Percentiles rank a stretch among this genome's conserved stretches.
phyloP scores from a whole-genome alignment of 2,888 invertebrate species.

The Drosophila peninsularis region DNA sequence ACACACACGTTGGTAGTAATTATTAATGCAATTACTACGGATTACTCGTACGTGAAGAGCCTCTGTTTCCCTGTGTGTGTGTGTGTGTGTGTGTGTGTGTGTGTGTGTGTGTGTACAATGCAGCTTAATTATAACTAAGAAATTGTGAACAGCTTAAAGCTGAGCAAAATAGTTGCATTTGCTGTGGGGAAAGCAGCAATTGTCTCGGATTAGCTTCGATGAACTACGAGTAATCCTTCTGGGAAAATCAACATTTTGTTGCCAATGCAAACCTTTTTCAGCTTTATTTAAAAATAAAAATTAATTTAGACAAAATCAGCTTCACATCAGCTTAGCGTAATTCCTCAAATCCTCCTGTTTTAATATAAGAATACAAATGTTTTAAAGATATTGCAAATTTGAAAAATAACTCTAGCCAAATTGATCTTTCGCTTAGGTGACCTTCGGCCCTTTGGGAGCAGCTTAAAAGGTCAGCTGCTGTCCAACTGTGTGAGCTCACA shows the following conservation, averaged over 20 bases:
- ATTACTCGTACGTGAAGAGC: constrained; percentile 8
- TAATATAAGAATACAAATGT: no score
- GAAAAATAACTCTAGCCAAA: not conserved
- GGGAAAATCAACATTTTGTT: not conserved
- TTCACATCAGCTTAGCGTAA: not conserved
- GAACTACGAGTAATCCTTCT: no score
- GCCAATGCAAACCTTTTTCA: no score
- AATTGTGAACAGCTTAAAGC: not conserved
- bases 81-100: not conserved
- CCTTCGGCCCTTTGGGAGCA: constrained; percentile 8
- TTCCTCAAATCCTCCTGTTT: no score
- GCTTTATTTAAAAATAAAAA: not conserved
- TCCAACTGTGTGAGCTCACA: not conserved
- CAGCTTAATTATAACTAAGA: constrained; percentile 10
- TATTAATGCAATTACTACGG: constrained; percentile 22
- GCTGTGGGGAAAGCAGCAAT: not conserved
- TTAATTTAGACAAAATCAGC: not conserved
- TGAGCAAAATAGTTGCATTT: not conserved
- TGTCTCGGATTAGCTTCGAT: not conserved
- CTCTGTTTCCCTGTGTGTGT: not conserved
- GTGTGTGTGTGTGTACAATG: not conserved
- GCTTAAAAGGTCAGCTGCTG: constrained; percentile 30
- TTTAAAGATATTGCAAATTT: no score
- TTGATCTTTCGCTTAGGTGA: not conserved
- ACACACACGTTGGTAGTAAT: constrained; percentile 11